Evolutionary conservation across 2,888 invertebrate genomes (phyloP).

Genomic region (Phaedon cochleariae): DNA sequence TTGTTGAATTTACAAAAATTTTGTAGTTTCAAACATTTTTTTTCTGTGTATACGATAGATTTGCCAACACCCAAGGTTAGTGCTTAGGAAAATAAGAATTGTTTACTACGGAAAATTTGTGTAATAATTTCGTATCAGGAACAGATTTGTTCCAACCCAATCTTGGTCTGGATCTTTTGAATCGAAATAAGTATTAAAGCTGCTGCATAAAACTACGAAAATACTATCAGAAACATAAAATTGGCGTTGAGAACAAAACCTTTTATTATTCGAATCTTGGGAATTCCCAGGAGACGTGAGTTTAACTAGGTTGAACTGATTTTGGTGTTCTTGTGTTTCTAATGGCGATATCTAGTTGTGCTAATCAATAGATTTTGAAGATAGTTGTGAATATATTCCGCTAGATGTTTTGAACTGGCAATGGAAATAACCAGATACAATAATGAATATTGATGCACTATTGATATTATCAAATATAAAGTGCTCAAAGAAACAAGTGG

Average conservation of each 20-base stretch:
- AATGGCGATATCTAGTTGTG: not conserved
- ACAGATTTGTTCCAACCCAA: not conserved
- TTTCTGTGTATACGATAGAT: too few species aligned
- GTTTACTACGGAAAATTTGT: too few species aligned
- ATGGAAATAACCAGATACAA: too few species aligned
- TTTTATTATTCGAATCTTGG: constrained; percentile 22
- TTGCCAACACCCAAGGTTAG: not conserved
- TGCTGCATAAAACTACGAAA: not conserved
- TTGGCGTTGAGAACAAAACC: not conserved
- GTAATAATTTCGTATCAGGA: not conserved
- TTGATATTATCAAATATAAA: too few species aligned
- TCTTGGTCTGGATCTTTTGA: not conserved
- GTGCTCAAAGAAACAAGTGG: too few species aligned
- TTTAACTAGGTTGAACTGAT: constrained; percentile 28
- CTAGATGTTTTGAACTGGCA: too few species aligned
- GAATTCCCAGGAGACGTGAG: constrained; percentile 24
- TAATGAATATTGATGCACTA: too few species aligned
- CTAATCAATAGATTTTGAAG: not conserved
- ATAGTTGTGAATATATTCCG: too few species aligned
- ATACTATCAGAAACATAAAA: not conserved
- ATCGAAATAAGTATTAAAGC: not conserved
- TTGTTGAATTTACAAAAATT: too few species aligned
- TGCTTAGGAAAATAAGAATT: not conserved
- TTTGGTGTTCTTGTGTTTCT: constrained; percentile 11
- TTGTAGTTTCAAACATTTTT: too few species aligned